Percentiles rank a stretch among this genome's conserved stretches.
These are phyloP conservation scores for Endotricha flammealis DNA, from an alignment of 2,888 invertebrate genomes.

Conservation along the genomic window DNA sequence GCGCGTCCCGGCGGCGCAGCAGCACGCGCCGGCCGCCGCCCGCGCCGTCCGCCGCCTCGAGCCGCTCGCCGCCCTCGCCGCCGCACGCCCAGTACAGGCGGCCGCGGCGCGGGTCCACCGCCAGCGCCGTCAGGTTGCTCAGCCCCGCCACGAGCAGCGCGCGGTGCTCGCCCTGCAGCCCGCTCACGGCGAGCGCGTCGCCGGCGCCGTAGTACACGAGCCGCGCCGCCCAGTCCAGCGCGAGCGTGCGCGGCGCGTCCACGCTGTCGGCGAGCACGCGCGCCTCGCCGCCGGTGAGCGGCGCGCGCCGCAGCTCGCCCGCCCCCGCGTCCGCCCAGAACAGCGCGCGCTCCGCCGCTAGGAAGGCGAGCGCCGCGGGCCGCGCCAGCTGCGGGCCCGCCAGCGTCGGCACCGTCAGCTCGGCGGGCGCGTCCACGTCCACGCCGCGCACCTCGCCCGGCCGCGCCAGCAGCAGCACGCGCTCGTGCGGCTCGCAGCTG, in stretches of 20 bases:
- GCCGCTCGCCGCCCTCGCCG: conserved; percentile 41
- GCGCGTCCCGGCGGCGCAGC: conserved; percentile 30
- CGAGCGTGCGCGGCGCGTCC: conserved; percentile 82
- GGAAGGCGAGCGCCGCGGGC: conserved; percentile 84
- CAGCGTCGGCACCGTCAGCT: conserved; percentile 89
- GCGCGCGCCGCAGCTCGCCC: conserved; percentile 82
- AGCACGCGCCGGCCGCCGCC: conserved; percentile 69
- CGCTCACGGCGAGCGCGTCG: conserved; percentile 82
- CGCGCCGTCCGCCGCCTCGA: conserved; percentile 82
- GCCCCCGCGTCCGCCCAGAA: conserved; percentile 89
- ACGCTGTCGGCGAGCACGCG: conserved; percentile 79
- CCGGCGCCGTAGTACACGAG: conserved; percentile 85
- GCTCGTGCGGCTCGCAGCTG: conserved; percentile 81
- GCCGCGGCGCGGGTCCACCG: conserved; percentile 79
- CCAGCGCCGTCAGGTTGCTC: conserved; percentile 81
- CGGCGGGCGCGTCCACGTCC: conserved; percentile 85
- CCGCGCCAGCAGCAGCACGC: conserved; percentile 86
- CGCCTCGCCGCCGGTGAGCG: conserved; percentile 81
- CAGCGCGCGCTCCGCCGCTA: conserved; percentile 80
- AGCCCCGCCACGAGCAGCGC: conserved; percentile 78
- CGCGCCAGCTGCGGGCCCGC: conserved; percentile 83
- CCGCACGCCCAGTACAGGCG: conserved; percentile 26
- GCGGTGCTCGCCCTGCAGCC: conserved; percentile 84
- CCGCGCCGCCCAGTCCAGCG: conserved; percentile 89
- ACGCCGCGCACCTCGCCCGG: conserved; percentile 90